Evolutionary conservation across 2,888 invertebrate genomes (phyloP).

Genomic region (Harpalus rubripes): DNA sequence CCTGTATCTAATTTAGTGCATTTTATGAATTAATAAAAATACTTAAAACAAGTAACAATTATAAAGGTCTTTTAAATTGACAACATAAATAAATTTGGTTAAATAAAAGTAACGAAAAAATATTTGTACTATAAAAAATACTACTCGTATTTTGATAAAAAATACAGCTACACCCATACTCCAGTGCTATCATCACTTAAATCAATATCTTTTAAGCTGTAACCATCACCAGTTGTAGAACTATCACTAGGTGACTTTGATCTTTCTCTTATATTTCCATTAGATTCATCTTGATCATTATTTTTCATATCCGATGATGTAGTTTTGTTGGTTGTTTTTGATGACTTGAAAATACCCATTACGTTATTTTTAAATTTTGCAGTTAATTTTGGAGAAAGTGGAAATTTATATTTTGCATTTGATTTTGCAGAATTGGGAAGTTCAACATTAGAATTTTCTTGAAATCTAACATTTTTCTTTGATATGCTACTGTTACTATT

Average conservation of each 20-base stretch:
- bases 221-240: slow-evolving; percentile 29
- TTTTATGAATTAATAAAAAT: slow-evolving; percentile 4
- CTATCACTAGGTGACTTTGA: slow-evolving; percentile 23
- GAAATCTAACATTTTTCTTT: background rate
- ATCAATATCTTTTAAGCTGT: slow-evolving; percentile 57
- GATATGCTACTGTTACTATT: slow-evolving; percentile 6
- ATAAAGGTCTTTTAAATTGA: slow-evolving; percentile 33
- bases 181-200: slow-evolving; percentile 43
- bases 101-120: slow-evolving; percentile 23
- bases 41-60: slow-evolving; percentile 41
- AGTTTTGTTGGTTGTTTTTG: slow-evolving; percentile 23
- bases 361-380: slow-evolving; percentile 8
- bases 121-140: slow-evolving; percentile 32
- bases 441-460: background rate
- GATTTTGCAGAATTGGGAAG: background rate
- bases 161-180: slow-evolving; percentile 53
- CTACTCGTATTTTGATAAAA: slow-evolving; percentile 11
- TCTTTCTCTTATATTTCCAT: slow-evolving; percentile 23
- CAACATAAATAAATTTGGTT: slow-evolving; percentile 10
- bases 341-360: slow-evolving; percentile 34
- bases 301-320: background rate
- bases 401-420: slow-evolving; percentile 8
- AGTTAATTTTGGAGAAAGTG: slow-evolving; percentile 10
- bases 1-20: slow-evolving; percentile 16
- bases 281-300: background rate